Conservation (phyloP, 2,113 vertebrate species). For the Cranoglanis bouderius region DNA sequence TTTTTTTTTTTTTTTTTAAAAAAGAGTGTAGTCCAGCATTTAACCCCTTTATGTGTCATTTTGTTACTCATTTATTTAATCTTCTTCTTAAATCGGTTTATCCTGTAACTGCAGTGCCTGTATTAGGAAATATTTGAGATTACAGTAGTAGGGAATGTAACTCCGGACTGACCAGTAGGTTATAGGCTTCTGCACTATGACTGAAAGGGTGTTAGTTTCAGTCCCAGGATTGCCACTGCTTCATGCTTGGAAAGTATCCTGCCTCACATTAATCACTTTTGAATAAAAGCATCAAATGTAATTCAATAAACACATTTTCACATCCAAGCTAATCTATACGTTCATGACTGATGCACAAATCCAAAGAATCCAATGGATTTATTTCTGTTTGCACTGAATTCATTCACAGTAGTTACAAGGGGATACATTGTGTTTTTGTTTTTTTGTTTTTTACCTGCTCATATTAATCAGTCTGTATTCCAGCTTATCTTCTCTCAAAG, state of each 20-base stretch:
- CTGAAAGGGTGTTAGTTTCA: too few relatives aligned
- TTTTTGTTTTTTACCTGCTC: constrained; percentile 69
- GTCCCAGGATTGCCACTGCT: neutral
- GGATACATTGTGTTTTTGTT: constrained; percentile 77
- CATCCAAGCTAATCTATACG: neutral
- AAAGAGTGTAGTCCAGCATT: neutral
- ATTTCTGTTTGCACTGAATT: constrained; percentile 92
- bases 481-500: constrained; percentile 73
- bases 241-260: neutral
- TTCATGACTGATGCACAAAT: constrained; percentile 10
- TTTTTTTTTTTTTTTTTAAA: neutral
- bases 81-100: neutral
- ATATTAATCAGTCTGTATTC: constrained; percentile 63
- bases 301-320: neutral
- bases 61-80: neutral
- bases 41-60: neutral
- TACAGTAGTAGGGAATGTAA: neutral
- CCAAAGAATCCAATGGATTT: constrained; percentile 83
- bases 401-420: constrained; percentile 94
- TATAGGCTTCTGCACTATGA: neutral
- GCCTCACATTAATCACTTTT: neutral
- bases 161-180: neutral
- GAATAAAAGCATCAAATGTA: neutral
- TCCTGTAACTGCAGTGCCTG: neutral
- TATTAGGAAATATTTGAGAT: neutral